These are phyloP conservation scores for Rhyacichthys aspro DNA, from an alignment of 2,797 vertebrate genomes.

Conservation along the genomic window DNA sequence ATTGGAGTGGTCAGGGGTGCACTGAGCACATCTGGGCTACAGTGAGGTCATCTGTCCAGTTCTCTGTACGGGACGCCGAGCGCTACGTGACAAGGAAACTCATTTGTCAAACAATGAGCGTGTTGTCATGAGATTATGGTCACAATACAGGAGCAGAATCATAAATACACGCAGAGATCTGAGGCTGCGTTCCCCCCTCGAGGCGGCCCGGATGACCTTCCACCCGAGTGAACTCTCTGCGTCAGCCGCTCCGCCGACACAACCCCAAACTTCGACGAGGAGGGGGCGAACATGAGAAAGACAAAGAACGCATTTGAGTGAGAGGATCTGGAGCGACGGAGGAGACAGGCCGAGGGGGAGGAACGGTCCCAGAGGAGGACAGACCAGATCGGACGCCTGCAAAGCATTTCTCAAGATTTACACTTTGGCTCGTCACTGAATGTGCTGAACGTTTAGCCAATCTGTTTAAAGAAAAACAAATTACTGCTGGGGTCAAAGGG, in stretches of 20 bases:
- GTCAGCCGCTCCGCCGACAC: conserved; percentile 48
- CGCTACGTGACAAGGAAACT: conserved; percentile 45
- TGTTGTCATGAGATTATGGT: conserved; percentile 47
- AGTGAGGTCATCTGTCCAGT: conserved; percentile 43
- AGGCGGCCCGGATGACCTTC: conserved; percentile 50
- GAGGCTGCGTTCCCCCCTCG: conserved; percentile 32
- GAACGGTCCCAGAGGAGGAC: conserved; percentile 53
- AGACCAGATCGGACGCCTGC: conserved; percentile 51
- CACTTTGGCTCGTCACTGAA: conserved; percentile 64
- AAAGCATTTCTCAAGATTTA: conserved; percentile 69
- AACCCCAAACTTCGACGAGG: conserved; percentile 46
- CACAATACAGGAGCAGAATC: conserved; percentile 60
- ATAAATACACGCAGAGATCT: conserved; percentile 59
- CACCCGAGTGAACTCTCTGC: conserved; percentile 44
- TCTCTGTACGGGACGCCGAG: conserved; percentile 29
- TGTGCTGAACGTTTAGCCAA: conserved; percentile 70
- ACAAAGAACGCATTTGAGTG: conserved; percentile 34
- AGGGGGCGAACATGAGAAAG: conserved; percentile 38
- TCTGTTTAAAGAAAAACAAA: conserved; percentile 78
- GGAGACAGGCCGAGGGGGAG: conserved; percentile 13
- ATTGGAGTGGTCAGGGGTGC: conserved; percentile 27
- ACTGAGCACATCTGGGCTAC: conserved; percentile 35
- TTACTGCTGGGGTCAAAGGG: conserved; percentile 69
- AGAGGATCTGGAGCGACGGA: conserved; percentile 24
- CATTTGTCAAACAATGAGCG: conserved; percentile 66